Base-by-base conservation (phyloP, 2,888 invertebrate species). In the Rhimphoctona megacephalus region DNA sequence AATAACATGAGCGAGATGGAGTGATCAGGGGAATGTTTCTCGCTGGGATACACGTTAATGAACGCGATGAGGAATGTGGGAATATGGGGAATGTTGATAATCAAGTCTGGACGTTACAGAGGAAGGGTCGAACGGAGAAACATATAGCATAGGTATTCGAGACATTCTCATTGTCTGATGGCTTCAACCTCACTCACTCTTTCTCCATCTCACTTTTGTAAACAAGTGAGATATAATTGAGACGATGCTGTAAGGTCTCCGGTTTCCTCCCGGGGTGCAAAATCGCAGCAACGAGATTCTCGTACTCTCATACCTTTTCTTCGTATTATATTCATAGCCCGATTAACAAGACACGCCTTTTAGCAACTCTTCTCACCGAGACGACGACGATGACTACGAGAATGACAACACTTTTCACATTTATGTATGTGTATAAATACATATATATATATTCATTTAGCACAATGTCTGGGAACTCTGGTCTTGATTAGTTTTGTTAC, bases 401-500 rank as follows among this genome's bases (percentile, higher is more conserved):
- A n/a, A 57, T 61, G 66, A 66, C 73, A 57, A 72, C 77, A 52
- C 73, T 83, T 72, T 80, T 72, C 83, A 72, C 66, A 79, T 76
- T 79, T 54, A 52, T 39, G 17, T 43, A 64, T 22, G 22, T 80
- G 33, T 46, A 22, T 33, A 33, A 57, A 33, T 67, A 49, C 25
- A 39, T 77, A 49, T 49, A 52, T 61, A 69, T 46, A 61, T 76
- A 81, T 81, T 81, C 72, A 81, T 81, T 85, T 70, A 81, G 81
- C 43, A 70, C 52, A 52, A 43, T 70, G 25, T 39, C 49, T 49
- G 46, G 66, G 66, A 36, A 36, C 33, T 33, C 64, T 17, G 80
- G 25, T 43, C 79, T 83, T 86, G 81, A 87, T 86, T 86, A 86
- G 87, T 86, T 87, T 84, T 84, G 87, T 87, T 86, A 87, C 74